Evolutionary conservation across 2,797 vertebrate species (phyloP).

Genomic region (Enteromius anoplus): DNA sequence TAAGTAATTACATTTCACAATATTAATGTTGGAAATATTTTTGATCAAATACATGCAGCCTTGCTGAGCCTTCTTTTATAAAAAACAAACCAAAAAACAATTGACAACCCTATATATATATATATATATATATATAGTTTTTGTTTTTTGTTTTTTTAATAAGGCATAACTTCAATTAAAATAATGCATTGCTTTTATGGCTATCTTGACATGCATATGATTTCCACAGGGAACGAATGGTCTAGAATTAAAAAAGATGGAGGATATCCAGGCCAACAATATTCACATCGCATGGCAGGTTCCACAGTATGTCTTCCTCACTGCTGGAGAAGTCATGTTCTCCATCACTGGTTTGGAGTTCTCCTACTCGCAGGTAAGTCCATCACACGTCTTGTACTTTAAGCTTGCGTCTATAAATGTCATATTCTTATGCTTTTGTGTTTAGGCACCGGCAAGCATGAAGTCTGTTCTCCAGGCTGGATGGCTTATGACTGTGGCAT

Average conservation of each 20-base stretch:
- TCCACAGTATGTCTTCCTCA: conserved; percentile 89
- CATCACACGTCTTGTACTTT: neutral
- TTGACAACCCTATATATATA: neutral
- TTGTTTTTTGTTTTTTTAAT: too few relatives aligned
- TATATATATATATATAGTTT: too few relatives aligned
- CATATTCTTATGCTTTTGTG: neutral
- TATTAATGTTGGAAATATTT: neutral
- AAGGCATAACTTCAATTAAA: neutral
- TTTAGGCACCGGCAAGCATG: conserved; percentile 92
- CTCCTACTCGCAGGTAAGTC: conserved; percentile 91
- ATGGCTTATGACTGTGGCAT: conserved; percentile 94
- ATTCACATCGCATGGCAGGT: conserved; percentile 92
- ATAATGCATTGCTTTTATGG: neutral
- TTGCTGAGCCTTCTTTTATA: neutral
- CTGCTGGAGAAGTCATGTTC: conserved; percentile 96
- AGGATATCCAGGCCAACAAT: conserved; percentile 84
- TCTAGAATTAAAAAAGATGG: conserved; percentile 69
- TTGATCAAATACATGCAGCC: neutral
- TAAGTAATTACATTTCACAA: neutral
- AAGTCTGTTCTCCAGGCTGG: conserved; percentile 96
- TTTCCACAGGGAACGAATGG: conserved; percentile 66
- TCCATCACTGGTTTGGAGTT: conserved; percentile 96
- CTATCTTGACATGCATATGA: neutral
- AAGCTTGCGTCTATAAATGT: neutral
- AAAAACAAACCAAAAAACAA: neutral